Evolutionary conservation across 2,113 vertebrate genomes (phyloP).

Genomic region (Phalacrocorax pelagicus): DNA sequence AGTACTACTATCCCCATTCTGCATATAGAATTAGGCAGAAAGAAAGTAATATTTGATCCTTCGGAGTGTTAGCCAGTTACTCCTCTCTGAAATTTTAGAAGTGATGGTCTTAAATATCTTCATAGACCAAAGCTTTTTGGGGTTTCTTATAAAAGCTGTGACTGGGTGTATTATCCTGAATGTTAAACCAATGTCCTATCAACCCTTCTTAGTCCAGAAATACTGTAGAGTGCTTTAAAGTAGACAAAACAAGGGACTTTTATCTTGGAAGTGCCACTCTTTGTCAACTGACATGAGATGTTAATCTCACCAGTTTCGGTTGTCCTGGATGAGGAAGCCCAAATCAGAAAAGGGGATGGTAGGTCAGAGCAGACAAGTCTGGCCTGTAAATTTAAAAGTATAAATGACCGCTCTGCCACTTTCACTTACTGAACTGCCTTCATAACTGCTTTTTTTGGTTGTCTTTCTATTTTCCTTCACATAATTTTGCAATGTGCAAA

Average conservation of each 20-base stretch:
- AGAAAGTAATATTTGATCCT: background rate
- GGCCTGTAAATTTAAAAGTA: background rate
- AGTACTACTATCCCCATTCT: background rate
- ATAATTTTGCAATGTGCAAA: background rate
- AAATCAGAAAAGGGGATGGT: background rate
- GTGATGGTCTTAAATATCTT: background rate
- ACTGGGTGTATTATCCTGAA: background rate
- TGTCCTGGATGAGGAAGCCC: background rate
- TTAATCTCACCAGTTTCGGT: background rate
- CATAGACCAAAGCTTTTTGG: background rate
- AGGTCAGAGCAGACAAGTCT: background rate
- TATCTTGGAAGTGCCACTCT: background rate
- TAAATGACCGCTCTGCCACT: background rate
- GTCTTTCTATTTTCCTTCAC: accelerated
- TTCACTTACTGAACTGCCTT: background rate
- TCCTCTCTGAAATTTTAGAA: background rate
- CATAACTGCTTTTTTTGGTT: background rate
- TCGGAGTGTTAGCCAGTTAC: background rate
- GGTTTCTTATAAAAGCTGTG: background rate
- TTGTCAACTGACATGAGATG: background rate
- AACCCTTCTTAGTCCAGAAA: background rate
- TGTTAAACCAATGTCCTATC: background rate
- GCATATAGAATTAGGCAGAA: background rate
- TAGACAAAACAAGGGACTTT: background rate
- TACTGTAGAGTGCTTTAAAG: background rate